These are phyloP conservation scores for Leucophenga varia DNA, from an alignment of 1,140 invertebrate genomes.

Conservation along the genomic window DNA sequence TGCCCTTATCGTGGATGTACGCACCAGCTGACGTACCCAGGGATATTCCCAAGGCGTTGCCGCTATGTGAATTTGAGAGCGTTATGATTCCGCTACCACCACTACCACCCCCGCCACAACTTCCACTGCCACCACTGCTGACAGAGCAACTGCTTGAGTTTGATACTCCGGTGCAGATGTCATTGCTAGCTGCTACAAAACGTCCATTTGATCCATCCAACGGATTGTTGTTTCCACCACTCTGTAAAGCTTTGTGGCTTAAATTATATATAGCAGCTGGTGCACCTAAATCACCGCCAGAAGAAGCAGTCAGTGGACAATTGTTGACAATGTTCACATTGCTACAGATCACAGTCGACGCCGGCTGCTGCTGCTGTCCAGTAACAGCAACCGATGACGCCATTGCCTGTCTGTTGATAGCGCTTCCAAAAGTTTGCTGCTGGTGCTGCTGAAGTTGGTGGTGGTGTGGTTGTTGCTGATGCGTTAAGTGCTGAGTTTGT, in stretches of 20 bases:
- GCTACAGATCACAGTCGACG: constrained; percentile 26
- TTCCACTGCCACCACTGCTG: constrained; percentile 8
- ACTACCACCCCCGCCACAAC: constrained; percentile 5
- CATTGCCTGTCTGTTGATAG: constrained; percentile 24
- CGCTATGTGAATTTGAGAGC: constrained; percentile 18
- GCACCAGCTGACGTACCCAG: constrained; percentile 16
- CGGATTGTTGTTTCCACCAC: constrained; percentile 7
- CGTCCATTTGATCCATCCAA: constrained; percentile 9
- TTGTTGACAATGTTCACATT: constrained; percentile 24
- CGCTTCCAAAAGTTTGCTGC: constrained; percentile 32
- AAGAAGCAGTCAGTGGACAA: constrained; percentile 17
- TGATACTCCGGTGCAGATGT: no score
- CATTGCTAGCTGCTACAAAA: no score
- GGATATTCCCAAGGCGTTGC: constrained; percentile 10
- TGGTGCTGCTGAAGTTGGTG: constrained; percentile 17
- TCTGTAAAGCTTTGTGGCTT: constrained; percentile 13
- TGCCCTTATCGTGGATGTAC: constrained; percentile 28
- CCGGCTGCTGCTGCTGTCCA: constrained; percentile 20
- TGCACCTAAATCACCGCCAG: no score
- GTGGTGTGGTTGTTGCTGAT: neutral
- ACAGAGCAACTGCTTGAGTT: constrained; percentile 21
- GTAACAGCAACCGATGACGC: constrained; percentile 7
- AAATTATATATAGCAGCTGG: constrained; percentile 26
- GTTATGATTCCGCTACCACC: constrained; percentile 13
- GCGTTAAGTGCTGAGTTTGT: constrained; percentile 19